These are phyloP conservation scores for Cryptocephalus primarius DNA, from an alignment of 2,888 invertebrate genomes.

Conservation along the genomic window DNA sequence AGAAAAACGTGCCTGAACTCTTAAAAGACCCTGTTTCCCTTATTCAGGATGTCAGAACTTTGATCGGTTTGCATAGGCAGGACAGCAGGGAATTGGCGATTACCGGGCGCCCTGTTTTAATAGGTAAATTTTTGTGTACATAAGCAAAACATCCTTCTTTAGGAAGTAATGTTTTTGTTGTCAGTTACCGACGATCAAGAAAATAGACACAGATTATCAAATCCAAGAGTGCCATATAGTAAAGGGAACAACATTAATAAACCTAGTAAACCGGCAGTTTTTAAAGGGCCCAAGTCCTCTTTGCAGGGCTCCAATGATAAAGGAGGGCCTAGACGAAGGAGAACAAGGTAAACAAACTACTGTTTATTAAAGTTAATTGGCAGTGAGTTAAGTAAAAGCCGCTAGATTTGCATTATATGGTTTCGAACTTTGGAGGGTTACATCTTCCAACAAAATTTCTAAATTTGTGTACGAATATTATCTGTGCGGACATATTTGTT, in stretches of 20 bases:
- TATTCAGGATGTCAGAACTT: slow-evolving; percentile 76
- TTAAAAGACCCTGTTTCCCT: slow-evolving; percentile 81
- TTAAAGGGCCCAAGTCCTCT: slow-evolving; percentile 22
- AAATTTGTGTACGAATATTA: too few relatives aligned
- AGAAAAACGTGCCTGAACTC: slow-evolving; percentile 85
- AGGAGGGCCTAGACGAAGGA: slow-evolving; percentile 49
- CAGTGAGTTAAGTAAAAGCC: too few relatives aligned
- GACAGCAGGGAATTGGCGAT: slow-evolving; percentile 76
- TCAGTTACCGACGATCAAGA: slow-evolving; percentile 28
- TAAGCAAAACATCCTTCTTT: background rate
- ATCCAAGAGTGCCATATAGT: slow-evolving; percentile 19
- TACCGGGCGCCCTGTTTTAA: slow-evolving; percentile 70
- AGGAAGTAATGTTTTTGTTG: slow-evolving; percentile 3
- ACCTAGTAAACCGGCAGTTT: slow-evolving; percentile 7
- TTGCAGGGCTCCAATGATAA: slow-evolving; percentile 29
- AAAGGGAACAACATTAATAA: slow-evolving; percentile 13
- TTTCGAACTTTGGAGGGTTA: too few relatives aligned
- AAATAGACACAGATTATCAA: slow-evolving; percentile 19
- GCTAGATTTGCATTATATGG: too few relatives aligned
- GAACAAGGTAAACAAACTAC: slow-evolving; percentile 43
- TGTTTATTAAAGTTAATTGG: too few relatives aligned
- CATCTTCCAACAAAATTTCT: too few relatives aligned
- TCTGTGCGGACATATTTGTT: too few relatives aligned
- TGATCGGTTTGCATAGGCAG: slow-evolving; percentile 80
- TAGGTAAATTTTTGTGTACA: slow-evolving; percentile 18